phyloP scores from a whole-genome alignment of 1,140 invertebrate genomes.

The Drosophila murphyi region DNA sequence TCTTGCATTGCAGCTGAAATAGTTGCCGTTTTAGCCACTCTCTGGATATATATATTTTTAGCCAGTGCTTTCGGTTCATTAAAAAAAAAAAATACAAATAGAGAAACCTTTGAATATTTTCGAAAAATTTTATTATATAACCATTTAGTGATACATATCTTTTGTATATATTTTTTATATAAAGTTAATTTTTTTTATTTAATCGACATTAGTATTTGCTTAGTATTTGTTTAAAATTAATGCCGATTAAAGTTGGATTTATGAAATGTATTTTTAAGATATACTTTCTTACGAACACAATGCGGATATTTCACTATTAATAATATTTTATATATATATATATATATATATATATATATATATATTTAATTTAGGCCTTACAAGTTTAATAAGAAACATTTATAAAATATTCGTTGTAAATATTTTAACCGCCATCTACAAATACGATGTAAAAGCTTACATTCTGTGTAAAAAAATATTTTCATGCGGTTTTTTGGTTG shows the following conservation, averaged over 20 bases:
- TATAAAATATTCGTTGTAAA: conserved; percentile 79
- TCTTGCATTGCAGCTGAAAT: too few species aligned
- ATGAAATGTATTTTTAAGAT: conserved; percentile 68
- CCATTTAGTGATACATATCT: conserved; percentile 50
- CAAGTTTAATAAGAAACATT: conserved; percentile 54
- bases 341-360: background rate
- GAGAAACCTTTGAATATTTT: conserved; percentile 23
- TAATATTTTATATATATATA: conserved; percentile 40
- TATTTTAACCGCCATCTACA: conserved; percentile 51
- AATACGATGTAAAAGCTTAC: conserved; percentile 66
- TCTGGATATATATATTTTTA: too few species aligned
- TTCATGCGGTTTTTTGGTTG: conserved; percentile 7
- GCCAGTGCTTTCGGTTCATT: too few species aligned
- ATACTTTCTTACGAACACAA: conserved; percentile 73
- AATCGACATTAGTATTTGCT: conserved; percentile 39
- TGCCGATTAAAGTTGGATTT: conserved; percentile 54
- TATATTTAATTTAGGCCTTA: conserved; percentile 33
- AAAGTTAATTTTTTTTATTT: conserved; percentile 44
- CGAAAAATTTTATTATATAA: conserved; percentile 71
- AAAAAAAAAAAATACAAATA: too few species aligned
- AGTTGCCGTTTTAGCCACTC: too few species aligned
- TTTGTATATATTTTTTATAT: conserved; percentile 63
- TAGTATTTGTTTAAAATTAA: conserved; percentile 49
- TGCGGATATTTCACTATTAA: conserved; percentile 67
- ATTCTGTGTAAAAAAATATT: conserved; percentile 71